Base-by-base conservation (phyloP, 2,888 invertebrate genomes). In the Drosophila austrosaltans region DNA sequence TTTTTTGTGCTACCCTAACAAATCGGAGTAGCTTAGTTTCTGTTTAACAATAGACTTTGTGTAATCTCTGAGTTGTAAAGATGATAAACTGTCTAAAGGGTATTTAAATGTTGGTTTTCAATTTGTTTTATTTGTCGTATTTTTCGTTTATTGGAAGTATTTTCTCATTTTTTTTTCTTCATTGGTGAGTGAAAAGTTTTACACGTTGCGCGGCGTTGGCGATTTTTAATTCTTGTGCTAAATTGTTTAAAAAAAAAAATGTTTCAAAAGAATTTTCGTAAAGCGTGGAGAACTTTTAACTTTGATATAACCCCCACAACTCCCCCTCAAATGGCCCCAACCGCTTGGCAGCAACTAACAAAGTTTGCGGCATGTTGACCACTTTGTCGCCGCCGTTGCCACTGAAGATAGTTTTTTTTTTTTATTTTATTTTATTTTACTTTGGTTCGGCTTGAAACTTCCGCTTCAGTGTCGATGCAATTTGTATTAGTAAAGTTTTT, bases 161-260 rank as follows among this genome's bases (percentile, higher is more conserved):
- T 4, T 12, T 3, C 28, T 28, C 28, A 28, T 12, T 20, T 60
- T 20, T 12, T 30, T 61, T 63, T 48, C 61, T 69, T 20, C 40
- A 53, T 56, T 58, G 63, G 61, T 56, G 59, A 67, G 54, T 57
- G 61, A 59, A 57, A 84, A 82, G 63, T 82, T 87, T 87, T 58
- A 61, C 72, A 74, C 85, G 81, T 85, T 85, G 82, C 82, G 87
- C 84, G 77, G 76, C 81, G 88, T 88, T 89, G 69, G 85, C 89
- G 80, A 89, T 89, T 89, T 89, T 89, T 89, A 89, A 89, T 89
- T 89, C 89, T 82, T 89, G 79, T 72, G 81, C 89, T 85, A 79
- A 81, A 89, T 89, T 88, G 89, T 88, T 85, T 76, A 82, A 89
- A 88, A 44, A 8, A 44, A 48, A 48, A 48, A 89, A 87, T 89